phyloP scores from a whole-genome alignment of 2,797 vertebrate species.

The Phylloscopus collybita region DNA sequence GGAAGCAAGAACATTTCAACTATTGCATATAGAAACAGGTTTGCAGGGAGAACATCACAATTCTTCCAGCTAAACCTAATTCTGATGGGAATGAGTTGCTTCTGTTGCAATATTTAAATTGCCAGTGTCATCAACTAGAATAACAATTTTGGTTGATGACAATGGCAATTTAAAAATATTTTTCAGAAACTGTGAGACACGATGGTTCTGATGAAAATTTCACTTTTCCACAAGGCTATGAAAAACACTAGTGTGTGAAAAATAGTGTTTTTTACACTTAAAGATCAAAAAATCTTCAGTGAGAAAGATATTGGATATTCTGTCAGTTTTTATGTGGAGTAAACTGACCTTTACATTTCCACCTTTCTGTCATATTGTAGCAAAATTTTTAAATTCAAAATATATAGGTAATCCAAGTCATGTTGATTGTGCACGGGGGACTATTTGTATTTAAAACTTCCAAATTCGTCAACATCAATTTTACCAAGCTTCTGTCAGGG shows the following conservation, averaged over 20 bases:
- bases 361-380: not conserved
- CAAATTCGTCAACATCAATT: not conserved
- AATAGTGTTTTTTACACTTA: not conserved
- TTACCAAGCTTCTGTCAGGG: not conserved
- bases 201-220: not conserved
- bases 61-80: not conserved
- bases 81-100: not conserved
- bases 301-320: not conserved
- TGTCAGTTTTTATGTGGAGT: not conserved
- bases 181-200: not conserved
- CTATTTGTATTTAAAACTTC: not conserved
- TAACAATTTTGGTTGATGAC: not conserved
- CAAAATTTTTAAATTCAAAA: not conserved
- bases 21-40: not conserved
- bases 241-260: not conserved
- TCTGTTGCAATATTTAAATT: not conserved
- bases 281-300: not conserved
- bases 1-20: not conserved
- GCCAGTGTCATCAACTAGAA: not conserved
- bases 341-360: not conserved
- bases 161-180: not conserved
- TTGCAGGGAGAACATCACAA: not conserved
- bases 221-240: not conserved
- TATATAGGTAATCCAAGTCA: not conserved
- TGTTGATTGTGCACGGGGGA: not conserved